phyloP scores from a whole-genome alignment of 2,888 invertebrate species.

The Ommatoiulus sabulosus region DNA sequence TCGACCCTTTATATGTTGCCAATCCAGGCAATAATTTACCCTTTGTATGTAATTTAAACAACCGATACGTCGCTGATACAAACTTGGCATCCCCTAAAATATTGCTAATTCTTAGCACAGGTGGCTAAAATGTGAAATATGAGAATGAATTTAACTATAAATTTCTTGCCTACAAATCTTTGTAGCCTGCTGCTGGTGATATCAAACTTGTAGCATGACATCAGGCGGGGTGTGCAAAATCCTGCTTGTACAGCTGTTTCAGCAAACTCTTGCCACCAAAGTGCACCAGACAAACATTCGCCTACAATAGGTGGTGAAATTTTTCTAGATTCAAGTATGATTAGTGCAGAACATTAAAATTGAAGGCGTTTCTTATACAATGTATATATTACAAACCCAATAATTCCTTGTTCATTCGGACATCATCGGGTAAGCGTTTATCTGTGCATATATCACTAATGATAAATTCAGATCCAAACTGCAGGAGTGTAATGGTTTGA shows the following conservation, averaged over 20 bases:
- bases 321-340: not conserved
- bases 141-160: not conserved
- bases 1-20: constrained; percentile 1
- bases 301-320: not conserved
- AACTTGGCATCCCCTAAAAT: constrained; percentile 1
- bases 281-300: constrained; percentile 20
- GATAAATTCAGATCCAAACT: constrained; percentile 23
- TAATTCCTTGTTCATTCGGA: not conserved
- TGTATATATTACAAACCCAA: not conserved
- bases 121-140: not conserved
- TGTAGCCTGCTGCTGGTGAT: not conserved
- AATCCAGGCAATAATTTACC: not conserved
- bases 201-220: not conserved
- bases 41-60: not conserved
- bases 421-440: not conserved
- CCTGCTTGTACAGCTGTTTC: not conserved
- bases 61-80: constrained; percentile 20
- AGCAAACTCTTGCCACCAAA: constrained; percentile 25
- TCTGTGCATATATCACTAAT: constrained; percentile 47
- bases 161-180: not conserved
- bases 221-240: not conserved
- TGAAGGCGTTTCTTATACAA: no score
- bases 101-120: not conserved
- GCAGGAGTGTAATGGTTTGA: not conserved
- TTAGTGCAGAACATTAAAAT: not conserved